These are phyloP conservation scores for Colletes collaris DNA, from an alignment of 2,888 invertebrate genomes.

Conservation along the genomic window DNA sequence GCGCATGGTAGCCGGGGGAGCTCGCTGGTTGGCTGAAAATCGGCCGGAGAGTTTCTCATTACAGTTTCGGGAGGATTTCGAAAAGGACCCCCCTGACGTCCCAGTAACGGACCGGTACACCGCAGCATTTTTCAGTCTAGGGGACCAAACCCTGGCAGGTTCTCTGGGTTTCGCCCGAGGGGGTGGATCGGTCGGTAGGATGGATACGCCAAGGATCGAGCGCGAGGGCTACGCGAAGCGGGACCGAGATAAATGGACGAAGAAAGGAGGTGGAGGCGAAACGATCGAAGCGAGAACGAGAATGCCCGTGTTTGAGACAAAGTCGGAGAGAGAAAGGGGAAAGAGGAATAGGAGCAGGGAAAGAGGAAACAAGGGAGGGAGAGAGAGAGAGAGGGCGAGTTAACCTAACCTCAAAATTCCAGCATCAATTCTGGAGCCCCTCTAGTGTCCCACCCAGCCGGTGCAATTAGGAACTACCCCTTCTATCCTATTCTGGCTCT, in stretches of 20 bases:
- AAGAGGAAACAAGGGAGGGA: conserved; percentile 43
- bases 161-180: conserved; percentile 69
- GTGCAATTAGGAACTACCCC: conserved; percentile 81
- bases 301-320: conserved; percentile 45
- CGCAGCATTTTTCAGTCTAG: conserved; percentile 81
- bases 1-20: conserved; percentile 18
- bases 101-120: conserved; percentile 73
- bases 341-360: conserved; percentile 46
- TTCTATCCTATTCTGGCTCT: conserved; percentile 77
- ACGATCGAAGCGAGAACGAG: conserved; percentile 37
- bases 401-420: conserved; percentile 81
- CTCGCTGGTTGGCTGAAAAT: conserved; percentile 61
- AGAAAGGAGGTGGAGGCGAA: conserved; percentile 38
- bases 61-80: conserved; percentile 74
- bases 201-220: conserved; percentile 51
- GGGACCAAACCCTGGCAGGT: conserved; percentile 73
- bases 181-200: conserved; percentile 66
- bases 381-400: conserved; percentile 70
- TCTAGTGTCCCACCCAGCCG: conserved; percentile 77
- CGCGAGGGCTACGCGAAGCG: conserved; percentile 13
- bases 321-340: conserved; percentile 43
- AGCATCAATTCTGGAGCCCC: conserved; percentile 81
- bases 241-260: conserved; percentile 34
- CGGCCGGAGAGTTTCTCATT: conserved; percentile 70
- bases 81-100: conserved; percentile 71